Evolutionary conservation across 2,888 invertebrate genomes (phyloP).

Genomic region (Andrena dorsata): DNA sequence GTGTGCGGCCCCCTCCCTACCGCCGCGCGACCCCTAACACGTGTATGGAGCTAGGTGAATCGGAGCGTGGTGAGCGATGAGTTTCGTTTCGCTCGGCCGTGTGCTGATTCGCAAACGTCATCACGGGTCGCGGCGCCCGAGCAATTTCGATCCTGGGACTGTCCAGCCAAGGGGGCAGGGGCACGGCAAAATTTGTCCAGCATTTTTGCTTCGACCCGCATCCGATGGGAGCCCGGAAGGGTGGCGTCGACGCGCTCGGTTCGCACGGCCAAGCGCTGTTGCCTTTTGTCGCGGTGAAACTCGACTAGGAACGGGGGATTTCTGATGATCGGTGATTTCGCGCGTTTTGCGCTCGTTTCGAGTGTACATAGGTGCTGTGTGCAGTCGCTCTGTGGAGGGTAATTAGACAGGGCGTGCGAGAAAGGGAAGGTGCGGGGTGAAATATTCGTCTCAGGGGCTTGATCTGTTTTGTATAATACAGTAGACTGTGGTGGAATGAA

Average conservation of each 20-base stretch:
- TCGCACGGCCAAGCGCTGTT: not conserved
- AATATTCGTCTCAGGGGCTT: too few species aligned
- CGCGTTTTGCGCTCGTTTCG: too few species aligned
- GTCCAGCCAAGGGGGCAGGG: not conserved
- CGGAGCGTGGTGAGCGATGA: slow-evolving; percentile 61
- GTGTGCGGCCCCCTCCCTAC: not conserved
- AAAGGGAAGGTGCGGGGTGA: too few species aligned
- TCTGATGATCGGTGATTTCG: too few species aligned
- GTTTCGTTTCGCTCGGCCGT: slow-evolving; percentile 69
- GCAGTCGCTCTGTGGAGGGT: too few species aligned
- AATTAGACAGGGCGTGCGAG: too few species aligned
- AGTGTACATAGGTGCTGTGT: too few species aligned
- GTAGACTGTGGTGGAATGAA: too few species aligned
- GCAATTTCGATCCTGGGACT: slow-evolving; percentile 63
- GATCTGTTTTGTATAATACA: too few species aligned
- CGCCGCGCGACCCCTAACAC: not conserved
- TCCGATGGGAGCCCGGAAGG: slow-evolving; percentile 10
- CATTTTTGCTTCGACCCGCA: slow-evolving; percentile 3
- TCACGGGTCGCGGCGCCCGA: slow-evolving; percentile 50
- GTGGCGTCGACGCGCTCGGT: not conserved
- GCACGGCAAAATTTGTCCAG: slow-evolving; percentile 26
- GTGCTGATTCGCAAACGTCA: slow-evolving; percentile 68
- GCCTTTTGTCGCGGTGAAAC: slow-evolving; percentile 1
- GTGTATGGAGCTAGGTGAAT: slow-evolving; percentile 57
- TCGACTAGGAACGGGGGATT: not conserved